Evolutionary conservation across 2,888 invertebrate species (phyloP).

Genomic region (Agrotis ipsilon): DNA sequence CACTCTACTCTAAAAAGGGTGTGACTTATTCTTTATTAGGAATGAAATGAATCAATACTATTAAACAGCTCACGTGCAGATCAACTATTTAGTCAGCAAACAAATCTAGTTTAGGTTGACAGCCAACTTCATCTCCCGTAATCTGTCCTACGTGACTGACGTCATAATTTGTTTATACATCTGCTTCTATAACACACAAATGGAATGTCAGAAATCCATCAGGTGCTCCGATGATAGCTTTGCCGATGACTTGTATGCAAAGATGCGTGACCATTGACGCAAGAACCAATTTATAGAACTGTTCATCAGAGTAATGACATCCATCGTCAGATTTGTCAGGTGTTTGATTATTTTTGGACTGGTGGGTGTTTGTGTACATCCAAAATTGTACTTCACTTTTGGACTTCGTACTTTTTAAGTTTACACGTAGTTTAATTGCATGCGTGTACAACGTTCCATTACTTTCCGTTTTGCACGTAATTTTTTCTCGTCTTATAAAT

Average conservation of each 20-base stretch:
- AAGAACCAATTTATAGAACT: constrained; percentile 16
- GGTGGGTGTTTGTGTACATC: constrained; percentile 22
- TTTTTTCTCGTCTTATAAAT: background rate
- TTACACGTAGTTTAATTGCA: background rate
- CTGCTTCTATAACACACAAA: background rate
- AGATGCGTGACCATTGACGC: constrained; percentile 28
- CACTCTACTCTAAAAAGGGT: background rate
- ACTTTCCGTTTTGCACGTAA: background rate
- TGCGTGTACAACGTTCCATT: too few species aligned
- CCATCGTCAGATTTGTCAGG: background rate
- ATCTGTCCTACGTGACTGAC: background rate
- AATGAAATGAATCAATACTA: background rate
- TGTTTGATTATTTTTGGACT: constrained; percentile 5
- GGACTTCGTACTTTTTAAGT: constrained; percentile 4
- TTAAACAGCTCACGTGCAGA: background rate
- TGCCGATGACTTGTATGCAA: background rate
- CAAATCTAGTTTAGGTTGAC: background rate
- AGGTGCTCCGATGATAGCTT: constrained; percentile 16
- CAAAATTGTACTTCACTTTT: background rate
- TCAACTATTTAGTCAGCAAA: background rate
- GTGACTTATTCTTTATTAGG: background rate
- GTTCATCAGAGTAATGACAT: constrained; percentile 9
- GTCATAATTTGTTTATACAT: background rate
- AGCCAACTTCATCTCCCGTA: background rate
- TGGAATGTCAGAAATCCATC: constrained; percentile 10